These are phyloP conservation scores for Microdon myrmicae DNA, from an alignment of 2,888 invertebrate species.

Conservation along the genomic window DNA sequence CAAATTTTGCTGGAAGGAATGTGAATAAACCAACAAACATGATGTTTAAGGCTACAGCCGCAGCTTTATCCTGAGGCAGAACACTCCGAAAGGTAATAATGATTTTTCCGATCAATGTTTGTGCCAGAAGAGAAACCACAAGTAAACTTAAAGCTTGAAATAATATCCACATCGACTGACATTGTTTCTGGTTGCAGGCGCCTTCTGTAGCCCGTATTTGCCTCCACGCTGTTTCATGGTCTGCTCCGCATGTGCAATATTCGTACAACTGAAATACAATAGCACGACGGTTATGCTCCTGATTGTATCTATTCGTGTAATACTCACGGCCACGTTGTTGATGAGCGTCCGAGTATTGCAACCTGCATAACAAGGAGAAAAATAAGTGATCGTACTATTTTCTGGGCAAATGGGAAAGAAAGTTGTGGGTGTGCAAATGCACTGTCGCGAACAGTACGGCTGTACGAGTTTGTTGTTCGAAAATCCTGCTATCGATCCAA, in stretches of 20 bases:
- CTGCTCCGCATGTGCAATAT: slow-evolving; percentile 69
- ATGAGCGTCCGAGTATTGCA: slow-evolving; percentile 68
- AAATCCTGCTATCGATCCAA: slow-evolving; percentile 68
- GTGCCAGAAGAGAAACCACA: slow-evolving; percentile 64
- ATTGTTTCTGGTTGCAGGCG: slow-evolving; percentile 69
- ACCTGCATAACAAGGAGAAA: slow-evolving; percentile 80
- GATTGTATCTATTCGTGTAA: background rate
- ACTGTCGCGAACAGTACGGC: slow-evolving; percentile 70
- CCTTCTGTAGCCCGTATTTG: slow-evolving; percentile 68
- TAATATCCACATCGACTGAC: slow-evolving; percentile 68
- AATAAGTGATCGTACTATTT: slow-evolving; percentile 71
- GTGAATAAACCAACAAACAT: slow-evolving; percentile 70
- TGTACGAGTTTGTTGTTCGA: slow-evolving; percentile 65
- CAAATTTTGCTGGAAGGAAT: slow-evolving; percentile 73
- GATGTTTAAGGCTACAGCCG: slow-evolving; percentile 71
- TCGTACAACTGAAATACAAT: slow-evolving; percentile 65
- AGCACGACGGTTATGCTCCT: background rate
- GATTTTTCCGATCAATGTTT: slow-evolving; percentile 67
- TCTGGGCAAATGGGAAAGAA: slow-evolving; percentile 75
- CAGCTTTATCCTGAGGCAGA: slow-evolving; percentile 72
- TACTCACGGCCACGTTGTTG: slow-evolving; percentile 65
- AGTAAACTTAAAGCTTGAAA: slow-evolving; percentile 67
- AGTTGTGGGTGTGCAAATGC: slow-evolving; percentile 67
- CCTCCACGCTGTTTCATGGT: slow-evolving; percentile 54
- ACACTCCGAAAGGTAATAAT: slow-evolving; percentile 71